These are phyloP conservation scores for Formica selysi DNA, from an alignment of 1,140 invertebrate species.

Conservation along the genomic window DNA sequence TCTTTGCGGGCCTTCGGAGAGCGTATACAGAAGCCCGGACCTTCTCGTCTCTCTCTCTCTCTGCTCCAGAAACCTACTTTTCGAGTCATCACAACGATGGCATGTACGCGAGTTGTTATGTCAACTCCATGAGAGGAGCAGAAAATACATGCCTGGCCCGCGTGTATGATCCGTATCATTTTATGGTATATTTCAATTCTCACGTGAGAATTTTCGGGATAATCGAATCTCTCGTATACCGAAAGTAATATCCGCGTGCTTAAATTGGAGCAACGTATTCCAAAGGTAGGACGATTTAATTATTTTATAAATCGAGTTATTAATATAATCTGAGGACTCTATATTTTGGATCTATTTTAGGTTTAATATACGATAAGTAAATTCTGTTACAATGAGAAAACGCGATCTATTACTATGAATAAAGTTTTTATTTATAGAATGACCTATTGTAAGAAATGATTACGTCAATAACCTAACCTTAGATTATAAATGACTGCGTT, in stretches of 20 bases:
- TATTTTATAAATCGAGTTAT: conserved; percentile 13
- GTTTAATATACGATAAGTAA: conserved; percentile 42
- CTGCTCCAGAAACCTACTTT: conserved; percentile 74
- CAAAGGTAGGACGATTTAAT: neutral
- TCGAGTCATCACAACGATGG: conserved; percentile 22
- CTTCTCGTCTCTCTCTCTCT: neutral
- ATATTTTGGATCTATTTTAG: conserved; percentile 28
- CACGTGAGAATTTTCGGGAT: neutral
- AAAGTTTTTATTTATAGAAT: conserved; percentile 42
- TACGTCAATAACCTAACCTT: conserved; percentile 55
- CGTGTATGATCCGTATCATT: neutral
- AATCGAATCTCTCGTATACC: neutral
- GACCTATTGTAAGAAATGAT: conserved; percentile 54
- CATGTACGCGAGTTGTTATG: conserved; percentile 34
- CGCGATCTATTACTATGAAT: conserved; percentile 48
- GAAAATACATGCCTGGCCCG: neutral
- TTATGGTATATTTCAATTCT: neutral
- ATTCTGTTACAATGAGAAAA: conserved; percentile 41
- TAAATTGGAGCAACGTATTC: neutral
- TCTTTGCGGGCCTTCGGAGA: conserved; percentile 34
- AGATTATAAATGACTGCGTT: conserved; percentile 9
- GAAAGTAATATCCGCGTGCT: neutral
- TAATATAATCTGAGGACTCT: neutral
- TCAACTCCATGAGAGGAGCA: conserved; percentile 6
- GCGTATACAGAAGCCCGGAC: conserved; percentile 18